phyloP scores from a whole-genome alignment of 1,140 invertebrate species.

The Theocolax elegans region DNA sequence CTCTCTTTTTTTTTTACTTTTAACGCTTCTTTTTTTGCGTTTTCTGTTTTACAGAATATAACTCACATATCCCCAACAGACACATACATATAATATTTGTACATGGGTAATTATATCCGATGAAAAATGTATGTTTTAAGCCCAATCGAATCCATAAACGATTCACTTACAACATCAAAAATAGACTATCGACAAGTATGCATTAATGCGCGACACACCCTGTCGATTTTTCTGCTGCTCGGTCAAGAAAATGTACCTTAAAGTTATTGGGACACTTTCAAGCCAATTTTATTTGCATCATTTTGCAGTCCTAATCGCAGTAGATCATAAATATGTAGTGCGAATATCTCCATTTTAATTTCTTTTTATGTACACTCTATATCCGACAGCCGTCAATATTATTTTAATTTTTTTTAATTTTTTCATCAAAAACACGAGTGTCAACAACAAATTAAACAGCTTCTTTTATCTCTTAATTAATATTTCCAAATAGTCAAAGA shows the following conservation, averaged over 20 bases:
- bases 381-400: slow-evolving; percentile 36
- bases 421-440: slow-evolving; percentile 49
- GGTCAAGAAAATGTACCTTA: slow-evolving; percentile 29
- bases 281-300: slow-evolving; percentile 49
- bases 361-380: slow-evolving; percentile 37
- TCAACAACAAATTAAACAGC: slow-evolving; percentile 47
- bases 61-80: slow-evolving; percentile 54
- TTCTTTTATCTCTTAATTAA: slow-evolving; percentile 52
- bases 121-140: slow-evolving; percentile 57
- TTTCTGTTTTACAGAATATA: slow-evolving; percentile 57
- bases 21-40: slow-evolving; percentile 39
- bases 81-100: slow-evolving; percentile 60
- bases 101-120: slow-evolving; percentile 60
- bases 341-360: slow-evolving; percentile 38
- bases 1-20: slow-evolving; percentile 37
- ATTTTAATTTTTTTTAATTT: no score
- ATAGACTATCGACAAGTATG: slow-evolving; percentile 64
- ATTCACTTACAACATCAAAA: slow-evolving; percentile 66
- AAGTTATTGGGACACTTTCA: slow-evolving; percentile 28
- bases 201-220: slow-evolving; percentile 58
- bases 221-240: slow-evolving; percentile 50
- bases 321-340: slow-evolving; percentile 34
- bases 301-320: slow-evolving; percentile 36
- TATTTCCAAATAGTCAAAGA: slow-evolving; percentile 51
- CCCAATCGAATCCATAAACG: slow-evolving; percentile 58